A percentile compares a stretch with the other conserved stretches of the same genome.
Evolutionary conservation across 2,113 vertebrate genomes (phyloP).

Genomic region (Piaya cayana): DNA sequence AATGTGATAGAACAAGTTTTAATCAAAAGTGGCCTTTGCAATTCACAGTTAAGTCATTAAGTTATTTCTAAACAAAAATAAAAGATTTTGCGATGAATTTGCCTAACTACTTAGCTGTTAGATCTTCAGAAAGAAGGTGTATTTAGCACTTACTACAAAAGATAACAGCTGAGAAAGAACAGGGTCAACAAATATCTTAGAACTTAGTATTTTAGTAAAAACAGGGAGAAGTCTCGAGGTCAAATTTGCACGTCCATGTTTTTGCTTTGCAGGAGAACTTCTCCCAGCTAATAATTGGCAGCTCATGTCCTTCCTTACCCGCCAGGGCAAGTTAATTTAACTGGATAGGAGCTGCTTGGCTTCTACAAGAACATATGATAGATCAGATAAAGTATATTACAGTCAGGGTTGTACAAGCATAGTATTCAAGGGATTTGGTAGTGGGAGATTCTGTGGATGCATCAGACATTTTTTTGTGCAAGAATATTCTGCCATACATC

Average conservation of each 20-base stretch:
- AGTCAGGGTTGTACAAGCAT: not conserved
- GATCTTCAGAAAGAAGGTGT: not conserved
- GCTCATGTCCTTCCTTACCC: not conserved
- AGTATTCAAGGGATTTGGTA: not conserved
- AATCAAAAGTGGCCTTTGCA: not conserved
- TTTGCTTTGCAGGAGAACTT: not conserved
- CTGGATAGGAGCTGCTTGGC: not conserved
- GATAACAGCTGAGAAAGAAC: not conserved
- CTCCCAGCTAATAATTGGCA: not conserved
- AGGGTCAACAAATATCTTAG: not conserved
- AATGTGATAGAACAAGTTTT: not conserved
- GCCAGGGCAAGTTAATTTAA: not conserved
- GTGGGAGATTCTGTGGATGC: not conserved
- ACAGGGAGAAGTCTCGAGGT: not conserved
- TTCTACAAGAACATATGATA: not conserved
- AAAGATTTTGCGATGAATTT: not conserved
- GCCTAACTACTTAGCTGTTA: not conserved
- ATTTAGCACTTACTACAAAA: not conserved
- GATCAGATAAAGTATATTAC: not conserved
- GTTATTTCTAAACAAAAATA: not conserved
- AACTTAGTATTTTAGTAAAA: not conserved
- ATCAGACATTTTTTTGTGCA: not conserved
- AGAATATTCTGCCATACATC: not conserved
- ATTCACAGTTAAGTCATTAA: not conserved
- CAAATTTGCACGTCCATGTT: not conserved